These are phyloP conservation scores for Scotopteryx bipunctaria DNA, from an alignment of 2,888 invertebrate species.

Conservation along the genomic window DNA sequence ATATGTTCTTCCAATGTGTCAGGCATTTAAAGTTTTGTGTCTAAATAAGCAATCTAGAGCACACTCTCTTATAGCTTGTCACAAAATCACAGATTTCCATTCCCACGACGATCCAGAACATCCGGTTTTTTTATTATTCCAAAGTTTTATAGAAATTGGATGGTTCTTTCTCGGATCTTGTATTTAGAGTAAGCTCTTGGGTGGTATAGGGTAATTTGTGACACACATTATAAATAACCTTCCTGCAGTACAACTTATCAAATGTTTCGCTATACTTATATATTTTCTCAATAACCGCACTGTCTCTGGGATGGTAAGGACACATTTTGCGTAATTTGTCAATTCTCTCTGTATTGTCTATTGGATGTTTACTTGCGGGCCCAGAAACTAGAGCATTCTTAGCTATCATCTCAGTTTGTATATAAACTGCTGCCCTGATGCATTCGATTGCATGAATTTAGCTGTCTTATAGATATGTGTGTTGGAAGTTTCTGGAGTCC, in stretches of 20 bases:
- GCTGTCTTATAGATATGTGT: slow-evolving; percentile 47
- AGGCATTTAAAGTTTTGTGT: slow-evolving; percentile 25
- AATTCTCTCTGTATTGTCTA: slow-evolving; percentile 46
- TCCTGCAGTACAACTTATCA: slow-evolving; percentile 49
- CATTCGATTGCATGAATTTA: slow-evolving; percentile 52
- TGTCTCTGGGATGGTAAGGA: slow-evolving; percentile 75
- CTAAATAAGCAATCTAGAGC: slow-evolving; percentile 31
- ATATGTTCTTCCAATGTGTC: neutral
- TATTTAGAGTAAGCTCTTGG: slow-evolving; percentile 27
- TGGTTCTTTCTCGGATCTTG: slow-evolving; percentile 23
- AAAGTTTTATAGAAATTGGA: slow-evolving; percentile 19
- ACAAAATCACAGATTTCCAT: slow-evolving; percentile 36
- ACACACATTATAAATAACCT: slow-evolving; percentile 61
- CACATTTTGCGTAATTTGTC: slow-evolving; percentile 68
- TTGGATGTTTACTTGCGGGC: slow-evolving; percentile 58
- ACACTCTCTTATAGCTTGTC: slow-evolving; percentile 45
- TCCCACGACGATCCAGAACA: slow-evolving; percentile 26
- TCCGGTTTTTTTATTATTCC: slow-evolving; percentile 18
- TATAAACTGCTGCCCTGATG: slow-evolving; percentile 36
- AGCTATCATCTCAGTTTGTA: slow-evolving; percentile 32
- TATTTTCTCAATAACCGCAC: slow-evolving; percentile 72
- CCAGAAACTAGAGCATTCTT: slow-evolving; percentile 58
- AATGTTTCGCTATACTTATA: slow-evolving; percentile 66
- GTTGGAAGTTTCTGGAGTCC: slow-evolving; percentile 62
- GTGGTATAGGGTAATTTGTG: slow-evolving; percentile 36